phyloP scores from a whole-genome alignment of 2,113 vertebrate species.

The Sturnus vulgaris region DNA sequence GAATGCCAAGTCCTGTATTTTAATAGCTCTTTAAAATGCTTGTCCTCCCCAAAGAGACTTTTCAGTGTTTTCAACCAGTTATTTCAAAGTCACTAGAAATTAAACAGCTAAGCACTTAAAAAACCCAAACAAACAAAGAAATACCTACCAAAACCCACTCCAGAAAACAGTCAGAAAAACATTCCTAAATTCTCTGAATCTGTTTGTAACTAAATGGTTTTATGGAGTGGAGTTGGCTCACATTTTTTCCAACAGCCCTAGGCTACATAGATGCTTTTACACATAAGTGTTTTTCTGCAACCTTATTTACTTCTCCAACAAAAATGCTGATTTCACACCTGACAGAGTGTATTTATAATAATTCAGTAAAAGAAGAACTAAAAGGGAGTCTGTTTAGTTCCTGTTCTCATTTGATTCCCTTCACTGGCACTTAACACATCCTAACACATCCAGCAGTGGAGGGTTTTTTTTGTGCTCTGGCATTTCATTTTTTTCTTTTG shows the following conservation, averaged over 20 bases:
- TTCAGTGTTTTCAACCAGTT: neutral
- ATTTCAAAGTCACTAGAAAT: neutral
- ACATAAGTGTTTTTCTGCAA: neutral
- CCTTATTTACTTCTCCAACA: neutral
- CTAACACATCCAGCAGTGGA: neutral
- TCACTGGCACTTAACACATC: neutral
- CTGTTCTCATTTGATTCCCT: neutral
- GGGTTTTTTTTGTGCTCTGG: neutral
- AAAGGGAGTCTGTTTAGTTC: neutral
- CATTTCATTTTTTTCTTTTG: neutral
- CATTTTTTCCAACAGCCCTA: neutral
- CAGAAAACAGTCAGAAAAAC: neutral
- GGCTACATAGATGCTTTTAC: neutral
- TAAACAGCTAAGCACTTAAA: neutral
- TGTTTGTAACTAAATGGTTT: neutral
- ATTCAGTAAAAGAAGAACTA: neutral
- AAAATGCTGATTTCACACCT: slow-evolving; percentile 8
- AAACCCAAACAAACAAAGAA: neutral
- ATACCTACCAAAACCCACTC: neutral
- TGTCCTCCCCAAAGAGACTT: neutral
- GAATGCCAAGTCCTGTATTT: neutral
- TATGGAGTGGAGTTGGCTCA: neutral
- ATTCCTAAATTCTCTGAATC: neutral
- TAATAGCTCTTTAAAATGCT: neutral
- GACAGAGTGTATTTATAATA: neutral